Evolutionary conservation across 2,113 vertebrate species (phyloP).

Genomic region (Rhabdomys dilectus): DNA sequence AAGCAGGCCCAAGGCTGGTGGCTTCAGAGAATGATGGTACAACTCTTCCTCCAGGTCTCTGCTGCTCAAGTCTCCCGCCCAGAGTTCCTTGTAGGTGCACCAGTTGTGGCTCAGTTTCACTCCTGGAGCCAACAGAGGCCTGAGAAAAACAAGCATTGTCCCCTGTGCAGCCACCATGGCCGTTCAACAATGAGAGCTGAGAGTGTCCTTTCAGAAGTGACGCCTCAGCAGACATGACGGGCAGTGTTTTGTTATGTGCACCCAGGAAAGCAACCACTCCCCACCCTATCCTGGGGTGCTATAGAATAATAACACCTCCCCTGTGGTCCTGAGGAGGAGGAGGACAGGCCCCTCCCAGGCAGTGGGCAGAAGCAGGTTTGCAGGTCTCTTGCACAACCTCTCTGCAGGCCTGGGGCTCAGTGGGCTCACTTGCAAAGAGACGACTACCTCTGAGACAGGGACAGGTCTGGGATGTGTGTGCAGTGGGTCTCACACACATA

Average conservation of each 20-base stretch:
- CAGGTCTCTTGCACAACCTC: background rate
- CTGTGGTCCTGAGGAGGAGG: background rate
- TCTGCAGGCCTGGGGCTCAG: background rate
- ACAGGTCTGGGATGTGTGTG: background rate
- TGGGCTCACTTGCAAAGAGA: background rate
- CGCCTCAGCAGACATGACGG: background rate
- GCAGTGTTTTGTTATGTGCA: slow-evolving; percentile 14
- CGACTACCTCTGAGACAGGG: background rate
- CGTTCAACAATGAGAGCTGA: background rate
- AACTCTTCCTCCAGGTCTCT: background rate
- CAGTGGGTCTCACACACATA: background rate
- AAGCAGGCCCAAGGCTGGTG: background rate
- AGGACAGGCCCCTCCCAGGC: background rate
- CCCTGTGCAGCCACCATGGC: slow-evolving; percentile 23
- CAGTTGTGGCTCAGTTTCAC: slow-evolving; percentile 17
- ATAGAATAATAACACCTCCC: slow-evolving; percentile 9
- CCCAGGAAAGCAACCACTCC: slow-evolving; percentile 38
- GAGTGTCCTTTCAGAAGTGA: slow-evolving; percentile 51
- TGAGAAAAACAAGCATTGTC: slow-evolving; percentile 54
- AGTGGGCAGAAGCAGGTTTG: background rate
- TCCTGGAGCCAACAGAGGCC: slow-evolving; percentile 45
- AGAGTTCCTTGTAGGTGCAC: background rate
- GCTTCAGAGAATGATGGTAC: background rate
- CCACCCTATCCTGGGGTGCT: background rate
- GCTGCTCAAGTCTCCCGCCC: background rate